Evolutionary conservation across 2,888 invertebrate genomes (phyloP).

Genomic region (Agriopis aurantiaria): DNA sequence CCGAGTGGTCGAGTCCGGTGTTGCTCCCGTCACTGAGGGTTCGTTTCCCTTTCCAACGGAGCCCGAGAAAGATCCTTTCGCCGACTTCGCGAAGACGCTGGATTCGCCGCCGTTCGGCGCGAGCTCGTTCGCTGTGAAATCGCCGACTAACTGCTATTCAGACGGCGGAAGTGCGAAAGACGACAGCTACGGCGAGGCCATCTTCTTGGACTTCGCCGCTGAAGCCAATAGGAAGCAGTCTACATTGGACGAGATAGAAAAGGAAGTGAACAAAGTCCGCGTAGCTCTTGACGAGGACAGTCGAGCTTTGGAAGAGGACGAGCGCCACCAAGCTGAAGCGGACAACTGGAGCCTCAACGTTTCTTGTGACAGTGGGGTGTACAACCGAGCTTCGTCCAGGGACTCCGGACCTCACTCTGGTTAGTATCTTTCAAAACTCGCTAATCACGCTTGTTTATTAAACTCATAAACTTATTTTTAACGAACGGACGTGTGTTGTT

Average conservation of each 20-base stretch:
- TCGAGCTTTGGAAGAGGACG: conserved; percentile 81
- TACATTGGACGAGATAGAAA: conserved; percentile 81
- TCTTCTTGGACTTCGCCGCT: conserved; percentile 75
- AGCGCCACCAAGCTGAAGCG: conserved; percentile 76
- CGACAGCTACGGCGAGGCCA: conserved; percentile 80
- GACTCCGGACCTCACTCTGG: conserved; percentile 85
- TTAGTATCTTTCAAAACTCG: conserved; percentile 58
- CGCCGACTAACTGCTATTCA: conserved; percentile 64
- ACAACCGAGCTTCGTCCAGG: conserved; percentile 86
- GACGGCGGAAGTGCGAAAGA: conserved; percentile 68
- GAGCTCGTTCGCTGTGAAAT: conserved; percentile 62
- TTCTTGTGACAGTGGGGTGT: conserved; percentile 87
- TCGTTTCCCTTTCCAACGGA: conserved; percentile 64
- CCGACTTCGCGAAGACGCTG: conserved; percentile 62
- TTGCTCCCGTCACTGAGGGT: conserved; percentile 69
- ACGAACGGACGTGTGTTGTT: conserved; percentile 56
- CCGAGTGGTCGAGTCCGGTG: conserved; percentile 80
- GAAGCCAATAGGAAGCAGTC: conserved; percentile 72
- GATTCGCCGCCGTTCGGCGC: conserved; percentile 69
- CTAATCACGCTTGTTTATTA: conserved; percentile 57
- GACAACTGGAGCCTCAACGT: conserved; percentile 85
- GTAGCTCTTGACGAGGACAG: conserved; percentile 82
- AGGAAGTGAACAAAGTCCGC: conserved; percentile 82
- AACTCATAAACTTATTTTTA: conserved; percentile 74
- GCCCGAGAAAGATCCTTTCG: conserved; percentile 73